Evolutionary conservation across 2,113 vertebrate genomes (phyloP), one percentile per base, ranked within the genome.

Genomic region (Lynx canadensis): DNA sequence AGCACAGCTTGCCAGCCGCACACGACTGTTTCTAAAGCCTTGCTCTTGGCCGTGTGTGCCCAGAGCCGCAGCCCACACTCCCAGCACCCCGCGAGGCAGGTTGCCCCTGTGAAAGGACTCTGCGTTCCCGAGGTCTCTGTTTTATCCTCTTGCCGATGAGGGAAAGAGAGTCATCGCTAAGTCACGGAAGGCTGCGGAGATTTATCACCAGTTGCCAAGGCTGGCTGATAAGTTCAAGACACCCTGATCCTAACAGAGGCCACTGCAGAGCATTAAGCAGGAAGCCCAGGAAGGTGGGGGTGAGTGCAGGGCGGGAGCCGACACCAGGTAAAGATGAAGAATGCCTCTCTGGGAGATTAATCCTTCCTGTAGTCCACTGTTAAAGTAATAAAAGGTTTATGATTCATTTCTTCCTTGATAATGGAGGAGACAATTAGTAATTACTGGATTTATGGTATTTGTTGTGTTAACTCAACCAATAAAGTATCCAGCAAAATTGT

Each of bases 341-440:
- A 98, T 96, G 97, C 45, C 98, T 98, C 97, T 96, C 80, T 95
- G 96, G 98, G 97, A 98, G 98, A 98, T 98, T 97, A 98, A 98
- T 98, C 96, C 98, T 98, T 98, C 98, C 97, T 98, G 93, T 83
- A 98, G 98, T 98, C 98, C 98, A 98, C 97, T 36, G 96, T 91
- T 98, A 97, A 89, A 98, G 97, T 98, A 97, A 98, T 98, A 98
- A 98, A 99, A 98, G 97, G 97, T 98, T 98, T 98, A 98, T 98
- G 98, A 98, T 98, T 99, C 98, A 98, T 98, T 98, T 98, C 98
- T 98, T 98, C 98, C 98, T 97, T 98, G 98, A 98, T 98, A 98
- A 98, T 98, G 98, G 98, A 98, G 98, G 98, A 98, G 98, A 98
- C 98, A 98, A 98, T 99, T 98, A 98, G 98, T 98, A 98, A 98